Percentiles rank a stretch among this genome's conserved stretches.
phyloP scores from a whole-genome alignment of 2,797 vertebrate genomes.

The Nyctalus aviator region DNA sequence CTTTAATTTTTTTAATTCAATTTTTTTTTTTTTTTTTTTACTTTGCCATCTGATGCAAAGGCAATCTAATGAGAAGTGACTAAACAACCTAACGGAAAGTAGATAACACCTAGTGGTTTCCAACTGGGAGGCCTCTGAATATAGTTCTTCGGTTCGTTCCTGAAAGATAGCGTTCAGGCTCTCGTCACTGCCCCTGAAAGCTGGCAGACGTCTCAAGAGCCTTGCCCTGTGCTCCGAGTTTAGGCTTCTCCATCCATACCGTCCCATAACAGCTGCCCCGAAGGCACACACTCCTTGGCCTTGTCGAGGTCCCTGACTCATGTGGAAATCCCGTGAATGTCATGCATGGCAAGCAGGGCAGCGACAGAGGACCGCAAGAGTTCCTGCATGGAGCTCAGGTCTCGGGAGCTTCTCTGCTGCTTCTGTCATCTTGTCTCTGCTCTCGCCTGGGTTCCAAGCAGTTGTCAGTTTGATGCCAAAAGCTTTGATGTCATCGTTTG shows the following conservation, averaged over 20 bases:
- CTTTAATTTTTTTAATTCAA: background rate
- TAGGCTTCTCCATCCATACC: background rate
- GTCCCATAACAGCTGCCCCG: background rate
- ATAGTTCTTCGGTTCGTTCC: background rate
- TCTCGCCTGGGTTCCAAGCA: background rate
- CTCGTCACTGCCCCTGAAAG: background rate
- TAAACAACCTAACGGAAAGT: background rate
- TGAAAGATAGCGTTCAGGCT: background rate
- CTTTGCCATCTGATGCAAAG: background rate
- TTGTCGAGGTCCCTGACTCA: background rate
- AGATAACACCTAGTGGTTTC: background rate
- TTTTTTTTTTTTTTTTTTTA: background rate
- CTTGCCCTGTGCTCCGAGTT: background rate
- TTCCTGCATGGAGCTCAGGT: background rate
- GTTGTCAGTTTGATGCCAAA: background rate
- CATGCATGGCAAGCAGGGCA: background rate
- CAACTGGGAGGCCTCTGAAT: background rate
- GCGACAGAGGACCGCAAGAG: background rate
- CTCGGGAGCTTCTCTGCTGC: background rate
- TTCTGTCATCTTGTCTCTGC: background rate
- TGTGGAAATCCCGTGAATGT: background rate
- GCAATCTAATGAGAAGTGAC: background rate
- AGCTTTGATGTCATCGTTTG: conserved; percentile 32
- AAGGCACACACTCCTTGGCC: background rate
- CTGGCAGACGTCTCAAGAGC: rapidly evolving